Evolutionary conservation across 2,797 vertebrate genomes (phyloP).

Genomic region (Notamacropus eugenii): DNA sequence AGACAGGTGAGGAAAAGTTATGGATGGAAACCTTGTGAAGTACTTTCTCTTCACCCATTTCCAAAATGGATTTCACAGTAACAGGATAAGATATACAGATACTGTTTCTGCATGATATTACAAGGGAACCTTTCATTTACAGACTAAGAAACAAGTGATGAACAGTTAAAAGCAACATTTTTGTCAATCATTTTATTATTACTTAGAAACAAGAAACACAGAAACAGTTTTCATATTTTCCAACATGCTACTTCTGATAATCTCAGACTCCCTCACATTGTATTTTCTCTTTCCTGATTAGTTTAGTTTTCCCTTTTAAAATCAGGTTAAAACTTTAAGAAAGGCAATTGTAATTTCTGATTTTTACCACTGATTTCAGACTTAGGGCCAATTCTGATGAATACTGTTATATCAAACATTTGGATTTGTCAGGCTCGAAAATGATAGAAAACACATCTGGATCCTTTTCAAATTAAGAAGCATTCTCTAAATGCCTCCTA

Average conservation of each 20-base stretch:
- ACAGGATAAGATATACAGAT: constrained; percentile 15
- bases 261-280: constrained; percentile 10
- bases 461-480: neutral
- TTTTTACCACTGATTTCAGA: neutral
- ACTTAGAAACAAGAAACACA: constrained; percentile 9
- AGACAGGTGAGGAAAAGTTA: neutral
- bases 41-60: neutral
- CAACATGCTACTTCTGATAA: neutral
- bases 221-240: neutral
- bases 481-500: neutral
- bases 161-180: constrained; percentile 33
- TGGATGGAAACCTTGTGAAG: neutral
- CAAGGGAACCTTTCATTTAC: constrained; percentile 19
- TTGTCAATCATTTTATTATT: constrained; percentile 35
- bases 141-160: constrained; percentile 41
- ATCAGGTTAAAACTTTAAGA: neutral
- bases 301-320: neutral
- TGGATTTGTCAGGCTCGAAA: neutral
- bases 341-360: neutral
- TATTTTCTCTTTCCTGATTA: neutral
- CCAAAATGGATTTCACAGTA: neutral
- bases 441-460: neutral
- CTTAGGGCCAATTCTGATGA: neutral
- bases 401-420: neutral
- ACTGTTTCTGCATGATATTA: constrained; percentile 5